Conservation (phyloP, 2,797 vertebrate species). For the Eurystomus glaucurus region DNA sequence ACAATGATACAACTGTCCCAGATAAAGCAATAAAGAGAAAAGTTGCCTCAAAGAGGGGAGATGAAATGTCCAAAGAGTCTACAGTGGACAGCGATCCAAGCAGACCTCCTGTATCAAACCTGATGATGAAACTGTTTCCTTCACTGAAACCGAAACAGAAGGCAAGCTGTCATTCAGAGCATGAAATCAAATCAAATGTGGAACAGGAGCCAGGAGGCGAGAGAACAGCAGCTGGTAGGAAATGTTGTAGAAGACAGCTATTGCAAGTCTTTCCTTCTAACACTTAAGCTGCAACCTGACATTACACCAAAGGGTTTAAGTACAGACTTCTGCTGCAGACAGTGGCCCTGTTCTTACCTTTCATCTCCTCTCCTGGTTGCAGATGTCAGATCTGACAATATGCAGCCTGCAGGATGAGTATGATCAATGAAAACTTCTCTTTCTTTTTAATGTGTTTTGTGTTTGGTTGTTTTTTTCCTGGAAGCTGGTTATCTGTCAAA, state of each 20-base stretch:
- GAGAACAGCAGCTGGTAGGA: not conserved
- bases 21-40: slow-evolving; percentile 88
- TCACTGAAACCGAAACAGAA: slow-evolving; percentile 88
- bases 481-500: not conserved
- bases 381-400: not conserved
- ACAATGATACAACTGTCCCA: slow-evolving; percentile 31
- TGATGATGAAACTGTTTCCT: slow-evolving; percentile 93
- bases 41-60: slow-evolving; percentile 83
- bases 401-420: not conserved
- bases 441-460: not conserved
- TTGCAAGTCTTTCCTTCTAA: not conserved
- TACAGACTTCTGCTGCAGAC: not conserved
- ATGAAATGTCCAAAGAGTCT: slow-evolving; percentile 39
- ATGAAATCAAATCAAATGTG: slow-evolving; percentile 40
- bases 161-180: slow-evolving; percentile 57
- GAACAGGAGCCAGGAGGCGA: slow-evolving; percentile 74
- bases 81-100: slow-evolving; percentile 47
- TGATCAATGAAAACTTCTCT: not conserved
- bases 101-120: slow-evolving; percentile 86
- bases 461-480: not conserved
- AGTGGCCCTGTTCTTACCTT: not conserved
- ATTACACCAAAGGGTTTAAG: not conserved
- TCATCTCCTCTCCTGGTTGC: not conserved
- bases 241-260: not conserved
- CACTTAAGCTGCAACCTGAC: not conserved